phyloP scores from a whole-genome alignment of 2,113 vertebrate species.

The Puffinus mauretanicus region DNA sequence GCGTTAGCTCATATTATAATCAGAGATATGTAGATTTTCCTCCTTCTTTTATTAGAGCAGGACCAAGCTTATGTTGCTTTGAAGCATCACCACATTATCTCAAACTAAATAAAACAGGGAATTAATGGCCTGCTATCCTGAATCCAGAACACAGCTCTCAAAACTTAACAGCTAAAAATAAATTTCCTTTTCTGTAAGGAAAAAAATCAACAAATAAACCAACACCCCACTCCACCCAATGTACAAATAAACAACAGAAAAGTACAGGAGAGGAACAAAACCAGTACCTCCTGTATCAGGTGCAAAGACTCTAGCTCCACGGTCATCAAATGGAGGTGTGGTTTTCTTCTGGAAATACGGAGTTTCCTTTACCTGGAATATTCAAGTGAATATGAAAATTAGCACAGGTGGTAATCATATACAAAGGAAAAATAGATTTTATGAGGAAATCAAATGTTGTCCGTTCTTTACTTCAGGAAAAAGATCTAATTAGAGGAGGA shows the following conservation, averaged over 20 bases:
- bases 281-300: conserved; percentile 80
- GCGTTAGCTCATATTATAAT: background rate
- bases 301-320: conserved; percentile 78
- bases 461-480: background rate
- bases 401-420: background rate
- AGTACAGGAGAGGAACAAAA: background rate
- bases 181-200: background rate
- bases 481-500: background rate
- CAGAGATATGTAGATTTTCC: background rate
- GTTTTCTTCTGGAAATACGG: conserved; percentile 95
- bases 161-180: background rate
- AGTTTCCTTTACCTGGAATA: conserved; percentile 84
- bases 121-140: background rate
- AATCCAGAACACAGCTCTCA: background rate
- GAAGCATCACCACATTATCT: background rate
- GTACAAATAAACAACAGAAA: background rate
- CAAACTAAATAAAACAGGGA: background rate
- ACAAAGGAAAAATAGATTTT: background rate
- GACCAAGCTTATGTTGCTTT: background rate
- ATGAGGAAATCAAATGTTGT: background rate
- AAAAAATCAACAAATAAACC: background rate
- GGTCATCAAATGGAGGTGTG: conserved; percentile 87
- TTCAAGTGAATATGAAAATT: background rate
- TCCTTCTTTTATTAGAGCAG: background rate
- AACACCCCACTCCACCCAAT: background rate